Percentiles rank a stretch among this genome's conserved stretches.
These are phyloP conservation scores for Drosophila sulfurigaster DNA, from an alignment of 1,140 invertebrate species.

Conservation along the genomic window DNA sequence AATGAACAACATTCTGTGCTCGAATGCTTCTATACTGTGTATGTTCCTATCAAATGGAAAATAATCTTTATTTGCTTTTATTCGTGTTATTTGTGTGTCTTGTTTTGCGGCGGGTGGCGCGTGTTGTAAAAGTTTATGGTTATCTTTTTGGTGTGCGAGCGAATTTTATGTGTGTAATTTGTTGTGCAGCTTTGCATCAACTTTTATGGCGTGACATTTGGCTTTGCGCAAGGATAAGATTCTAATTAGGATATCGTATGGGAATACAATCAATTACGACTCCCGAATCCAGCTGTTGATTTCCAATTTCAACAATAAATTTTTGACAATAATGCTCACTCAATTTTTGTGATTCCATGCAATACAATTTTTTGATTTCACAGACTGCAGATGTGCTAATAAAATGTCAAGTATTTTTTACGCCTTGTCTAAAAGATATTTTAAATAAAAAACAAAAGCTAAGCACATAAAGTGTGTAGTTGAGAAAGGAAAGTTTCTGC, in stretches of 20 bases:
- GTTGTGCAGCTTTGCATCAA: constrained; percentile 28
- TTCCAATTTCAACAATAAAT: constrained; percentile 5
- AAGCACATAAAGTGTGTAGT: not conserved
- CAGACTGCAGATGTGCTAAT: not conserved
- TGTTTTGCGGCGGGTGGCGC: constrained; percentile 23
- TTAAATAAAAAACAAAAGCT: constrained; percentile 2
- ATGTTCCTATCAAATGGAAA: constrained; percentile 35
- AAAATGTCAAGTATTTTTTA: not conserved
- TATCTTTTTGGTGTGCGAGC: constrained; percentile 31
- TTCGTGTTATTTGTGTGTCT: constrained; percentile 40
- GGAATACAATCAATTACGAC: constrained; percentile 40
- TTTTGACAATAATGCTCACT: not conserved
- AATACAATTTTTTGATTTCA: not conserved
- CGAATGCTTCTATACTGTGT: not conserved
- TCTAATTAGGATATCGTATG: constrained; percentile 32
- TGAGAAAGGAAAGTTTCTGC: not conserved
- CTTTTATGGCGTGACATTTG: constrained; percentile 47
- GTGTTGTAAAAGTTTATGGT: constrained; percentile 40
- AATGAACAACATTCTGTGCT: constrained; percentile 28
- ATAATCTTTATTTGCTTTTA: constrained; percentile 49
- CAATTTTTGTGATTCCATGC: not conserved
- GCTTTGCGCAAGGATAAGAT: constrained; percentile 33
- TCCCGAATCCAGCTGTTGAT: not conserved
- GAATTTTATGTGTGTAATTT: constrained; percentile 47
- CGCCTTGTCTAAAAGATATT: not conserved